phyloP scores from a whole-genome alignment of 2,113 vertebrate species.

The Bufo gargarizans region DNA sequence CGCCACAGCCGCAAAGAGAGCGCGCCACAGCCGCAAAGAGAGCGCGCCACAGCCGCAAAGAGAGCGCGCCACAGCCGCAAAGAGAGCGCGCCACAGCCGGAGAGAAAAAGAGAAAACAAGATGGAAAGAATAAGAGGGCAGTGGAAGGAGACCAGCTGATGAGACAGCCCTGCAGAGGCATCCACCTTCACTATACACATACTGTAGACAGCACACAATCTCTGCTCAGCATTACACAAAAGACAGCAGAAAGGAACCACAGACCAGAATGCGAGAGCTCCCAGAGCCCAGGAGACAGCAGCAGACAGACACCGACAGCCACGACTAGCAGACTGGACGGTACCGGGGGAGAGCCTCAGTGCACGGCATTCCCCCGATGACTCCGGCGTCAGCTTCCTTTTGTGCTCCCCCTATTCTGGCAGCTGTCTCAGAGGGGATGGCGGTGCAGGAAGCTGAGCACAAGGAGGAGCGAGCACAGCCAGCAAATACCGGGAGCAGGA shows the following conservation, averaged over 20 bases:
- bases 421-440: constrained; percentile 16
- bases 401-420: constrained; percentile 1
- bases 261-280: too few species aligned
- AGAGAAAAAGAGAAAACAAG: neutral
- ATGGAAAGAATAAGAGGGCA: neutral
- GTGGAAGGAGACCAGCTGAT: neutral
- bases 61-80: neutral
- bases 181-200: neutral
- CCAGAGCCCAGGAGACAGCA: neutral
- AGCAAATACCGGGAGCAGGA: constrained; percentile 12
- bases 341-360: neutral
- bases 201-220: neutral
- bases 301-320: too few species aligned
- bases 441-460: constrained; percentile 11
- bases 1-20: neutral
- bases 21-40: too few species aligned
- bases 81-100: neutral
- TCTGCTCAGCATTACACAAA: neutral
- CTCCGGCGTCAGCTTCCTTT: constrained; percentile 27
- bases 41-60: neutral
- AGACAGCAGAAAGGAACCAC: too few species aligned
- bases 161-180: neutral
- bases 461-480: constrained; percentile 15
- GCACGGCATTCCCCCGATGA: constrained; percentile 14
- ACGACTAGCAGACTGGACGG: neutral